Conservation (phyloP, 1,140 invertebrate species). For the Apis dorsata region DNA sequence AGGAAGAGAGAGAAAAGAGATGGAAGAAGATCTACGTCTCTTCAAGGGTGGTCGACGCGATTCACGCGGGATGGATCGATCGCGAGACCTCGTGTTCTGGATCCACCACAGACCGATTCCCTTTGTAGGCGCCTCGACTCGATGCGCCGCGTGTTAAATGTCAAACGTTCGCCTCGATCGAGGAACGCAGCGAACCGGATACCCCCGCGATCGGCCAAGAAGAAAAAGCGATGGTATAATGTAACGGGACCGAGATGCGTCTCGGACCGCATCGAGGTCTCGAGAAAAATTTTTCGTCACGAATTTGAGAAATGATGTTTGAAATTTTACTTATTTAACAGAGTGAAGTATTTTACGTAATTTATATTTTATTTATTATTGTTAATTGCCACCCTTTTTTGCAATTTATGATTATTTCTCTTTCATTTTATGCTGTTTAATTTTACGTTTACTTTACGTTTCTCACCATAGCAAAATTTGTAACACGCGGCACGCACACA, state of each 20-base stretch:
- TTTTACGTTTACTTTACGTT: too few species aligned
- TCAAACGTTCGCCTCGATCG: slow-evolving; percentile 30
- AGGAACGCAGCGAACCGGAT: slow-evolving; percentile 17
- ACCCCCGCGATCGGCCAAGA: neutral
- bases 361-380: too few species aligned
- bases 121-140: slow-evolving; percentile 29
- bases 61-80: slow-evolving; percentile 53
- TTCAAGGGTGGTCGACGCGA: slow-evolving; percentile 45
- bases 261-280: neutral
- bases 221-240: neutral
- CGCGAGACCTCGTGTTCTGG: slow-evolving; percentile 4
- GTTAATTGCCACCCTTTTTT: too few species aligned
- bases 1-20: neutral
- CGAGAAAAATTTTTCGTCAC: neutral
- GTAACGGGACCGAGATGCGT: slow-evolving; percentile 1
- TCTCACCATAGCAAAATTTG: too few species aligned
- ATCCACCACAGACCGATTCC: slow-evolving; percentile 24
- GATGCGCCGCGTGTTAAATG: slow-evolving; percentile 32
- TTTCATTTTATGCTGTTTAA: too few species aligned
- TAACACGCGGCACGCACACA: too few species aligned
- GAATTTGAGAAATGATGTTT: neutral
- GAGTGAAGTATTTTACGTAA: too few species aligned
- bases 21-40: slow-evolving; percentile 44
- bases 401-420: too few species aligned
- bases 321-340: too few species aligned